Conservation (phyloP, 1,140 invertebrate genomes). For the Wiebesia pumilae region DNA sequence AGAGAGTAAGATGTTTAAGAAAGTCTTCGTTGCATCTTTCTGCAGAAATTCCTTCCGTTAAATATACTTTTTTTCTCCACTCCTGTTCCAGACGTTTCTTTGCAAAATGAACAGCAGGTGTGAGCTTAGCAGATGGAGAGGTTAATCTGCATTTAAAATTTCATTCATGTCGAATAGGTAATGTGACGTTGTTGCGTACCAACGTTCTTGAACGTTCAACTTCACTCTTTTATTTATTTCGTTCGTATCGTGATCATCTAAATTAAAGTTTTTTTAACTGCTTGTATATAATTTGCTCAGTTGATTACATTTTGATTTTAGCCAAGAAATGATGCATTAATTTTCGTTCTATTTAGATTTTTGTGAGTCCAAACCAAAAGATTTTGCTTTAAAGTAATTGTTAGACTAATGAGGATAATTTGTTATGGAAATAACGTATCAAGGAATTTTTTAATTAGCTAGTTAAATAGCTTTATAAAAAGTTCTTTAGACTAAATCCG, state of each 20-base stretch:
- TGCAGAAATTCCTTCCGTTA: constrained; percentile 18
- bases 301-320: constrained; percentile 48
- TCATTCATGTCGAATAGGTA: constrained; percentile 59
- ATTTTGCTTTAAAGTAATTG: neutral
- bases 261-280: constrained; percentile 17
- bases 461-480: constrained; percentile 20
- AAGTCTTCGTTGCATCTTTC: constrained; percentile 2
- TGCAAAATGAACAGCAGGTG: constrained; percentile 24
- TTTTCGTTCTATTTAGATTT: neutral
- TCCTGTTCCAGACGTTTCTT: neutral
- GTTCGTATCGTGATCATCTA: neutral
- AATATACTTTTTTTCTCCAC: constrained; percentile 24
- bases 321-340: neutral
- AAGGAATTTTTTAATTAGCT: constrained; percentile 43
- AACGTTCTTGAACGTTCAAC: neutral
- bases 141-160: constrained; percentile 64
- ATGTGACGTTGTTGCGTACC: neutral
- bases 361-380: neutral
- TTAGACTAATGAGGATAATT: constrained; percentile 6
- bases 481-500: constrained; percentile 19
- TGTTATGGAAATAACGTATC: constrained; percentile 26
- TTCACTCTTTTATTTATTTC: constrained; percentile 35
- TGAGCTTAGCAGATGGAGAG: neutral
- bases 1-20: constrained; percentile 30
- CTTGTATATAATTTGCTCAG: constrained; percentile 13